phyloP scores from a whole-genome alignment of 2,113 vertebrate species.

The Perca flavescens region DNA sequence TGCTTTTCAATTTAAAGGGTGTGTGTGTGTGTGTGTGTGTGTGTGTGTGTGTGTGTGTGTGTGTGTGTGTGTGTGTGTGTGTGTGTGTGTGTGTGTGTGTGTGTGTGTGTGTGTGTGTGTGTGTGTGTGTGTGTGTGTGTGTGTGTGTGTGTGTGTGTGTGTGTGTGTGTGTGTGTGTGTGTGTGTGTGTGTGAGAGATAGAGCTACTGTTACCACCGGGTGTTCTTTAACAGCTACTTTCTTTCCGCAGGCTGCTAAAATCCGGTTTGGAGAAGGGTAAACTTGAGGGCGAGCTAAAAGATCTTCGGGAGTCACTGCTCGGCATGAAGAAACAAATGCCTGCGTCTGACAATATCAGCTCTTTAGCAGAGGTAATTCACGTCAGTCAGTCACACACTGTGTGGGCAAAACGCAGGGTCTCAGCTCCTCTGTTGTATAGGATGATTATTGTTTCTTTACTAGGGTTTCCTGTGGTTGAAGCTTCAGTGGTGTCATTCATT shows the following conservation, averaged over 20 bases:
- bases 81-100: no score
- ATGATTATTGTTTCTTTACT: neutral
- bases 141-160: neutral
- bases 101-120: neutral
- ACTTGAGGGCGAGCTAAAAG: slow-evolving; percentile 86
- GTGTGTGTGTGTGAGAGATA: no score
- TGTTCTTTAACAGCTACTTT: slow-evolving; percentile 10
- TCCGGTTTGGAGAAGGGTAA: slow-evolving; percentile 89
- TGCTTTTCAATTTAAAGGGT: neutral
- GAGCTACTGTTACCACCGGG: neutral
- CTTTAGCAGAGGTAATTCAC: slow-evolving; percentile 71
- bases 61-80: neutral
- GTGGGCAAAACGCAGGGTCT: slow-evolving; percentile 51
- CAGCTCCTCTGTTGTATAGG: slow-evolving; percentile 34
- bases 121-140: neutral
- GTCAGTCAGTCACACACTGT: neutral
- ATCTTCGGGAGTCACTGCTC: slow-evolving; percentile 79
- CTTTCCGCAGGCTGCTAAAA: slow-evolving; percentile 86
- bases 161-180: no score
- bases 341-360: slow-evolving; percentile 63
- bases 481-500: slow-evolving; percentile 4
- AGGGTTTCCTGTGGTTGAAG: slow-evolving; percentile 12
- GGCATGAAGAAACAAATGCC: slow-evolving; percentile 78
- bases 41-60: slow-evolving; percentile 5
- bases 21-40: slow-evolving; percentile 1